These are phyloP conservation scores for Schizopygopsis malacanthus DNA, from an alignment of 2,797 vertebrate species.

Conservation along the genomic window DNA sequence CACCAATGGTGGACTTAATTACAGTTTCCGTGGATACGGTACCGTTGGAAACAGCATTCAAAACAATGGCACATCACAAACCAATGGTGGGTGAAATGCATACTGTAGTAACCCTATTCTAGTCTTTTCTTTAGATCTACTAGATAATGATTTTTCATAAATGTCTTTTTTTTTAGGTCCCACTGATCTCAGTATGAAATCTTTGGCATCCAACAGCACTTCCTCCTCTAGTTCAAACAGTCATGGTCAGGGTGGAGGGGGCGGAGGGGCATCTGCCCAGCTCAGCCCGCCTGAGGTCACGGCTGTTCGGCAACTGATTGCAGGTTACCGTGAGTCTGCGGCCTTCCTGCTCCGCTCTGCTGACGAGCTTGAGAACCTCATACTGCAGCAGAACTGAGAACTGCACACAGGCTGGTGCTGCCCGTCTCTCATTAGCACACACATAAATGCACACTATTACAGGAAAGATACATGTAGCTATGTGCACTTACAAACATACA, in stretches of 20 bases:
- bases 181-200: constrained; percentile 99
- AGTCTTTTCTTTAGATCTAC: not conserved
- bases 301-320: constrained; percentile 97
- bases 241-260: constrained; percentile 86
- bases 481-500: constrained; percentile 42
- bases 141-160: constrained; percentile 61
- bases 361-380: constrained; percentile 99
- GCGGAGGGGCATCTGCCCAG: constrained; percentile 91
- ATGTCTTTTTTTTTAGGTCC: constrained; percentile 83
- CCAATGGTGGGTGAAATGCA: constrained; percentile 83
- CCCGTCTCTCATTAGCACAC: constrained; percentile 43
- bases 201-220: constrained; percentile 84
- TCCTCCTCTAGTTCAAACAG: constrained; percentile 85
- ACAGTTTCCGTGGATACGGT: constrained; percentile 92
- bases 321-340: constrained; percentile 95
- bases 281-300: constrained; percentile 97
- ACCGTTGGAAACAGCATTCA: constrained; percentile 86
- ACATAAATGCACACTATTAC: no score
- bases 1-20: constrained; percentile 96
- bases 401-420: constrained; percentile 45
- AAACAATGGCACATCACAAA: constrained; percentile 86
- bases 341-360: constrained; percentile 98
- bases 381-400: constrained; percentile 98
- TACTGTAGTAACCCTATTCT: not conserved
- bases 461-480: constrained; percentile 56